A percentile compares a stretch with the other conserved stretches of the same genome.
Evolutionary conservation across 2,113 vertebrate species (phyloP).

Genomic region (Otolemur garnettii): DNA sequence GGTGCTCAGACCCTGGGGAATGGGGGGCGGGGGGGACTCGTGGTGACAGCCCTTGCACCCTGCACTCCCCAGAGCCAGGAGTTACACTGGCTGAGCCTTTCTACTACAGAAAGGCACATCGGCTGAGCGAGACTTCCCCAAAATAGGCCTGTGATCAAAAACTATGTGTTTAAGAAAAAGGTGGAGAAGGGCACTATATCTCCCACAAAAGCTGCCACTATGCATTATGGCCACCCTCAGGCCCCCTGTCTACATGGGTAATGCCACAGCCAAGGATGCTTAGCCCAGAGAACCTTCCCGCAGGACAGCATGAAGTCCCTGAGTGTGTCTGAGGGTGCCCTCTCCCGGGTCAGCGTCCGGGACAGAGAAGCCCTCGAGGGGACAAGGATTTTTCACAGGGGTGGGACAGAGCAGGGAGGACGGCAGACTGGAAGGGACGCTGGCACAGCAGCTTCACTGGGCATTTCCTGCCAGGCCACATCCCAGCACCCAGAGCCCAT

Average conservation of each 20-base stretch:
- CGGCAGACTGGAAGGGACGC: neutral
- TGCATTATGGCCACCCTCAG: fast-evolving
- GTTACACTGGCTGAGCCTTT: no score
- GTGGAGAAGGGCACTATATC: fast-evolving
- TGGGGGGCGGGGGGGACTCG: fast-evolving
- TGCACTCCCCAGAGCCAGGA: neutral
- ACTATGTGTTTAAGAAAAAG: neutral
- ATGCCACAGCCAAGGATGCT: fast-evolving
- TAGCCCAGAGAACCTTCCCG: neutral
- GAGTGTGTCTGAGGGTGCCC: neutral
- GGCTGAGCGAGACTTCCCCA: fast-evolving
- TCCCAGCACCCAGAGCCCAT: neutral
- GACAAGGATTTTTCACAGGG: fast-evolving
- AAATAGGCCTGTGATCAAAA: no score
- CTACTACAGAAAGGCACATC: neutral
- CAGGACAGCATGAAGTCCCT: neutral
- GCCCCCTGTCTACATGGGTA: neutral
- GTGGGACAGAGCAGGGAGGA: neutral
- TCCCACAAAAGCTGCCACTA: fast-evolving
- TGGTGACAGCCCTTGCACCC: no score
- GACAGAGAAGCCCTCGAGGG: neutral
- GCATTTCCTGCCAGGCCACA: fast-evolving
- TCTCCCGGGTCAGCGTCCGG: fast-evolving
- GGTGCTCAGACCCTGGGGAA: fast-evolving
- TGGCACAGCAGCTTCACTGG: neutral